Evolutionary conservation across 37 sponge, comb jelly and placozoan species (phyloP), one percentile per base, ranked within the genome.

Genomic region (Amphimedon queenslandica): DNA sequence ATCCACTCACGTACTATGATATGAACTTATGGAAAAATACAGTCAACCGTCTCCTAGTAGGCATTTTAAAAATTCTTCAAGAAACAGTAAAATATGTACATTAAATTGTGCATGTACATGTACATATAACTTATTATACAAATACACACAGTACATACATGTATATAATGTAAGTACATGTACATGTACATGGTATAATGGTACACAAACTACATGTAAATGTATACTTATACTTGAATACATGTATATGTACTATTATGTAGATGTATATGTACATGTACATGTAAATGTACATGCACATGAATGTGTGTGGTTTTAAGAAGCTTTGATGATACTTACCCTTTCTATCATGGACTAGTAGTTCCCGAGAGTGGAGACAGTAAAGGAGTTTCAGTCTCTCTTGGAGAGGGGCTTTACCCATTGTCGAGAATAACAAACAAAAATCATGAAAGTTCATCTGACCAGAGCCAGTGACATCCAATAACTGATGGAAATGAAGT

Each of bases 331-430:
- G n/a, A n/a, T n/a, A n/a, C n/a, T n/a, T n/a, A n/a, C n/a, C 21
- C 27, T 60, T 60, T n/a, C 5, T 25, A 13, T 11, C 28, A 6
- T 60, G 61, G 5, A 6, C 21, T 25, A 60, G 61, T n/a, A 60
- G 28, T n/a, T 60, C 24, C 28, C 21, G 24, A 60, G 24, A 60
- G 55, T 89, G 91, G 39, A 90, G 74, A 23, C 63, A 30, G 70
- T 74, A 90, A 31, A 86, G 79, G 1, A 90, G 76, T 56, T 82
- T 86, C 28, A 90, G 76, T 55, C 87, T 79, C 68, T 86, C 87
- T 28, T 90, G 87, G 6, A 85, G 40, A 16, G 82, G 81, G 51
- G 83, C 65, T 16, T 74, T 53, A 34, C 79, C 78, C 82, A 85
- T 90, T 31, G 81, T 33, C 0, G 75, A 70, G 57, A 90, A 81